Evolutionary conservation across 2,888 invertebrate species (phyloP), one percentile per base, ranked within the genome.

Genomic region (Platycheirus rosarum): DNA sequence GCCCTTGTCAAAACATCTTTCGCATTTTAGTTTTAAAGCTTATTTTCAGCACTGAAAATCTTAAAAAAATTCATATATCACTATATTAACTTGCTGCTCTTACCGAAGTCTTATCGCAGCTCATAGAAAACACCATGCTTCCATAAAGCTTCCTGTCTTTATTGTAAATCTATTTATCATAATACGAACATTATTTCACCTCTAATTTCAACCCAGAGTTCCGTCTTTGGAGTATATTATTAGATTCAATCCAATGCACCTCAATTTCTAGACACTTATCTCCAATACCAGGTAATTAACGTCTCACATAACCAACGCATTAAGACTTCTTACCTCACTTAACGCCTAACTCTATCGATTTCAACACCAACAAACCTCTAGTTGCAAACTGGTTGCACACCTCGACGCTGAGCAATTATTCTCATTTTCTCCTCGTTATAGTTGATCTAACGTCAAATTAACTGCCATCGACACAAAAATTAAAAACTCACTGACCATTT

Each of bases 381-480:
- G n/a, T n/a, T 8, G 18, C 60, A 60, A 60, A 60, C 60, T 29
- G n/a, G 42, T 44, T 60, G 1, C 16, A 8, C 53, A 13, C 1
- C 23, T 16, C 0, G 1, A 6, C 37, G 20, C 29, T 44, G 23
- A 16, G 26, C 16, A 26, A 60, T n/a, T n/a, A n/a, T 60, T 18
- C 29, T 44, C 44, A 44, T 44, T 60, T 60, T 60, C 60, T 60
- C 60, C 44, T 60, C 60, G 60, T 60, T 60, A n/a, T n/a, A 60
- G 60, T 18, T 44, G 60, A 60, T 60, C 60, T 60, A 66, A 66
- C 62, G 62, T 74, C 74, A 74, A 79, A 68, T 74, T 78, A 73
- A 78, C 53, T 68, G 46, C 62, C 68, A 78, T 74, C 68, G 68
- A 74, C 63, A 73, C 62, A 69, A 62, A 79, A 79, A 79, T 69